Evolutionary conservation across 2,113 vertebrate species (phyloP), one percentile per base, ranked within the genome.

Genomic region (Lophotis ruficrista): DNA sequence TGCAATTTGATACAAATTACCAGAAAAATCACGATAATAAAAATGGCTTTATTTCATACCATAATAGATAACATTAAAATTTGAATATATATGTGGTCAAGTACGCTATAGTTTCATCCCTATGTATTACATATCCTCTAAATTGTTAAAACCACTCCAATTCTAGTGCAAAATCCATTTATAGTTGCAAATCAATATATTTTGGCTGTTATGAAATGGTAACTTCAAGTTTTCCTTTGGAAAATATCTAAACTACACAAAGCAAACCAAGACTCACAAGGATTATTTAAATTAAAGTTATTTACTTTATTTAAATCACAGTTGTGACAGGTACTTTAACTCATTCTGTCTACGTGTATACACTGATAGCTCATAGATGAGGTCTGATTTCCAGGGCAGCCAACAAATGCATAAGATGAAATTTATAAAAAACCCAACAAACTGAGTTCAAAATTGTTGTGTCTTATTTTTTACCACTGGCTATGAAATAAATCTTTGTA

Each of bases 401-500:
- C 57, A 83, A 60, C 12, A 83, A 86, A 84, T 60, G 62, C 22
- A 25, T 17, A 88, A 76, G 48, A 61, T 11, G 48, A 78, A 80
- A 75, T 85, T 78, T 31, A 81, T 64, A 41, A 48, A 75, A 89
- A 77, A 35, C 1, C 0, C 12, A 93, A 72, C 47, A 81, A 93
- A 37, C 31, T 2, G 2, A 56, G 57, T 25, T 93, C 31, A 58
- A 53, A 83, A 91, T 81, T 71, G 24, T 43, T 86, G 30, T 51
- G 53, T 79, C 77, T 82, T 84, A 65, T 81, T 84, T 89, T 94
- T 75, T 87, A 90, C 51, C 53, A 14, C 20, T 50, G 89, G 73
- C 65, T 94, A 87, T 93, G 80, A 93, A 88, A 35, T 23, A 95
- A 94, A 94, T 87, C 47, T 87, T 92, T 90, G 68, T 83, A 71